A percentile compares a stretch with the other conserved stretches of the same genome.
Evolutionary conservation across 2,113 vertebrate genomes (phyloP).

Genomic region (Bos javanicus): DNA sequence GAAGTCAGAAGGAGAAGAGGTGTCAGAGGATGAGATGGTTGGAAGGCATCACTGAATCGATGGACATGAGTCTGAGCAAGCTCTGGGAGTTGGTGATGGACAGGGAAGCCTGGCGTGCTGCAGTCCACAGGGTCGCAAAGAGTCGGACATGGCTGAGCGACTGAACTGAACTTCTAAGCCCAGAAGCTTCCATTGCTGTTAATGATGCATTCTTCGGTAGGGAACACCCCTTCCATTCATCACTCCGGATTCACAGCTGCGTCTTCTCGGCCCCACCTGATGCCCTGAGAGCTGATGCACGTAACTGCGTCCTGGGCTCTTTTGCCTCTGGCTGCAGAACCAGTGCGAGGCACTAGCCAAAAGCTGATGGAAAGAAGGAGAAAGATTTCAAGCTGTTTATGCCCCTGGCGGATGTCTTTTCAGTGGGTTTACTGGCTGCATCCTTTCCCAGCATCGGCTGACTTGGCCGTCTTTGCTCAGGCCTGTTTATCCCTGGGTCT

Average conservation of each 20-base stretch:
- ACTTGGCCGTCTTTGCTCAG: not conserved
- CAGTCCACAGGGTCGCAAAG: not conserved
- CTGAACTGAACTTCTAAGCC: not conserved
- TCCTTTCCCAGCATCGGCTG: not conserved
- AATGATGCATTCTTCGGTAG: not conserved
- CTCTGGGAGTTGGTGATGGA: not conserved
- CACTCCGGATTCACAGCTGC: not conserved
- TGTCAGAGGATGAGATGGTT: not conserved
- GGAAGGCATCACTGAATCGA: not conserved
- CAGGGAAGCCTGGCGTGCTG: not conserved
- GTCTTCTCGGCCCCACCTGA: not conserved
- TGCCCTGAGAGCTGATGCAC: not conserved
- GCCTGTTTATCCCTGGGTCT: not conserved
- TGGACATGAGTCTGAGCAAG: not conserved
- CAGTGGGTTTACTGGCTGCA: not conserved
- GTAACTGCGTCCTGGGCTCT: rapidly evolving
- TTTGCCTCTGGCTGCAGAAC: not conserved
- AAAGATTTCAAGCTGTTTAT: not conserved
- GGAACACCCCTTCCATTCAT: not conserved
- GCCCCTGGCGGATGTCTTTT: not conserved
- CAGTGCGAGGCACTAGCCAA: not conserved
- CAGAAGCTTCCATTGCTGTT: not conserved
- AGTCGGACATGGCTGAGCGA: not conserved
- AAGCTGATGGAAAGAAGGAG: not conserved
- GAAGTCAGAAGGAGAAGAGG: not conserved